phyloP scores from a whole-genome alignment of 1,140 invertebrate genomes.

The Hylaeus volcanicus region DNA sequence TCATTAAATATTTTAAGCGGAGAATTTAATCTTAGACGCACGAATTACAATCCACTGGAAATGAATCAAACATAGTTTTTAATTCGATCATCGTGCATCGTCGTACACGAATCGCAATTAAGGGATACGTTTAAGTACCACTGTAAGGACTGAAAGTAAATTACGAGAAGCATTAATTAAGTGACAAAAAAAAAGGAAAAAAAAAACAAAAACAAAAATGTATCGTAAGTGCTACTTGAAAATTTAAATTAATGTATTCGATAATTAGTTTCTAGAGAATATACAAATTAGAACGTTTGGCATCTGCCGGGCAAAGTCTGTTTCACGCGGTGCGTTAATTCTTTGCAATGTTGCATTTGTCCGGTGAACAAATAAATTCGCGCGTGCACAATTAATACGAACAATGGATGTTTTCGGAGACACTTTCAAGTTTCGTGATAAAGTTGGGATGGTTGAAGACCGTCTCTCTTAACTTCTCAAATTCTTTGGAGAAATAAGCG shows the following conservation, averaged over 20 bases:
- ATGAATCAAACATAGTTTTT: constrained; percentile 45
- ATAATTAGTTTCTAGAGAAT: constrained; percentile 29
- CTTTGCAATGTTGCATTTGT: background rate
- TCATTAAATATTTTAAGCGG: constrained; percentile 18
- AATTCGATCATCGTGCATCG: constrained; percentile 17
- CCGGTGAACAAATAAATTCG: background rate
- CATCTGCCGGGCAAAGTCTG: background rate
- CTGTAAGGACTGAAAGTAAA: constrained; percentile 44
- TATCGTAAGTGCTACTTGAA: constrained; percentile 28
- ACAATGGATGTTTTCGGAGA: background rate
- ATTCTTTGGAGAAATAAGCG: background rate
- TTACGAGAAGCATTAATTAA: constrained; percentile 17
- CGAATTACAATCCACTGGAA: constrained; percentile 6
- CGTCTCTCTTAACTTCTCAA: too few relatives aligned
- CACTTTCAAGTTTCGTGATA: too few relatives aligned
- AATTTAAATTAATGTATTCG: constrained; percentile 22
- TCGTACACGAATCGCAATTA: background rate
- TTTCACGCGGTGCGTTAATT: background rate
- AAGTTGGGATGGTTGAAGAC: too few relatives aligned
- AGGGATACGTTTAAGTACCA: constrained; percentile 22
- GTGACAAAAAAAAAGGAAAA: background rate
- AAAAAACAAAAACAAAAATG: background rate
- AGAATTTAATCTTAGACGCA: background rate
- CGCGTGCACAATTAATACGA: too few relatives aligned
- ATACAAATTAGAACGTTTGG: constrained; percentile 18